These are phyloP conservation scores for Eledona agricola DNA, from an alignment of 2,888 invertebrate species.

Conservation along the genomic window DNA sequence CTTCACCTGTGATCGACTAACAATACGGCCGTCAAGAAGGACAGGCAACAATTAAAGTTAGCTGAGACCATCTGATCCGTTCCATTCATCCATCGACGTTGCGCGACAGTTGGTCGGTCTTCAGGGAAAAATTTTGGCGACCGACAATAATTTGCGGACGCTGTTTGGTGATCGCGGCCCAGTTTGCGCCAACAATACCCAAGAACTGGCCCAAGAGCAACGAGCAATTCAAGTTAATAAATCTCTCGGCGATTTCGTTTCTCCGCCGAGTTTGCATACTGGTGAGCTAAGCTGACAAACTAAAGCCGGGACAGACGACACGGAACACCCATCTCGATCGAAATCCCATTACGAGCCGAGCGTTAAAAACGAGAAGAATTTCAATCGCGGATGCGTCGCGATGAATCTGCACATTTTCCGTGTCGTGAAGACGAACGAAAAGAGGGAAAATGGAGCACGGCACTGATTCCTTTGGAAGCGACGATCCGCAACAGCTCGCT, in stretches of 20 bases:
- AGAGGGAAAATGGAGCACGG: constrained; percentile 9
- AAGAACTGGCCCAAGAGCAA: constrained; percentile 22
- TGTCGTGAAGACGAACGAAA: constrained; percentile 10
- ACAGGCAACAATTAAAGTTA: constrained; percentile 46
- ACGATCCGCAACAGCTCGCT: constrained; percentile 14
- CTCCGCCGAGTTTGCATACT: constrained; percentile 48
- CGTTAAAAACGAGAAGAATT: constrained; percentile 56
- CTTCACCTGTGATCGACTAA: constrained; percentile 39
- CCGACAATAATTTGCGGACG: constrained; percentile 5
- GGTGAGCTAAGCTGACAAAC: constrained; percentile 52
- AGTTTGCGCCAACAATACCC: too few species aligned
- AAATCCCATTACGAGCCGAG: constrained; percentile 54
- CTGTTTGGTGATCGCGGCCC: not conserved
- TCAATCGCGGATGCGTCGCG: constrained; percentile 51
- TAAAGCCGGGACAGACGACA: constrained; percentile 54
- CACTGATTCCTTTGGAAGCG: constrained; percentile 1
- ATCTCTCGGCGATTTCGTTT: constrained; percentile 42
- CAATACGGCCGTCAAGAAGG: constrained; percentile 43
- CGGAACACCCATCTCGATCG: constrained; percentile 58
- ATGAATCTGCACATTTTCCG: constrained; percentile 45
- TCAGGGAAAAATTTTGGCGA: constrained; percentile 10
- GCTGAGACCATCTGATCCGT: constrained; percentile 42
- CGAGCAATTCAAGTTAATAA: constrained; percentile 42
- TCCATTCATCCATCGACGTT: constrained; percentile 43
- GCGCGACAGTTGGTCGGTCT: constrained; percentile 38